Conservation (phyloP, 2,888 invertebrate genomes). For the Eupithecia exiguata region DNA sequence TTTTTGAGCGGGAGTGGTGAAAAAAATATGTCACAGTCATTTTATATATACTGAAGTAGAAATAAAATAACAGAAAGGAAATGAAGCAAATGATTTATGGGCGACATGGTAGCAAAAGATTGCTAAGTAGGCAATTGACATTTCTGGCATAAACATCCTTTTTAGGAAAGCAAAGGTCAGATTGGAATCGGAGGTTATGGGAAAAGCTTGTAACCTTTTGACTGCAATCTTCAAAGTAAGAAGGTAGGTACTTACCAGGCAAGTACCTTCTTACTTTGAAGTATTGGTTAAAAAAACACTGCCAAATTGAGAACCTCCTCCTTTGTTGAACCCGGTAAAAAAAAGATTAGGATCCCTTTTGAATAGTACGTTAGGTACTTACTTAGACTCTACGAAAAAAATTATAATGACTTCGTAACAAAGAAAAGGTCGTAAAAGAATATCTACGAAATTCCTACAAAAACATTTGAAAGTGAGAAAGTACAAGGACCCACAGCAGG, state of each 20-base stretch:
- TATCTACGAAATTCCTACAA: conserved; percentile 11
- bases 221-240: conserved; percentile 11
- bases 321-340: not conserved
- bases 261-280: not conserved
- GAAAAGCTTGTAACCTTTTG: conserved; percentile 34
- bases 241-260: not conserved
- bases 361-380: not conserved
- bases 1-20: too few relatives aligned
- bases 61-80: not conserved
- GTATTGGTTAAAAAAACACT: not conserved
- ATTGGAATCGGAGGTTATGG: conserved; percentile 28
- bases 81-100: conserved; percentile 1
- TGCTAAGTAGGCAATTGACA: conserved; percentile 34
- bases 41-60: not conserved
- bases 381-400: not conserved
- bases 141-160: conserved; percentile 39
- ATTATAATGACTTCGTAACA: not conserved
- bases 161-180: conserved; percentile 41
- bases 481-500: conserved; percentile 48
- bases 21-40: not conserved
- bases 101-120: not conserved
- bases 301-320: not conserved
- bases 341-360: not conserved
- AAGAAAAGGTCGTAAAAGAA: conserved; percentile 4
- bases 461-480: conserved; percentile 25